These are phyloP conservation scores for Neogobius melanostomus DNA, from an alignment of 2,113 vertebrate genomes.

Conservation along the genomic window DNA sequence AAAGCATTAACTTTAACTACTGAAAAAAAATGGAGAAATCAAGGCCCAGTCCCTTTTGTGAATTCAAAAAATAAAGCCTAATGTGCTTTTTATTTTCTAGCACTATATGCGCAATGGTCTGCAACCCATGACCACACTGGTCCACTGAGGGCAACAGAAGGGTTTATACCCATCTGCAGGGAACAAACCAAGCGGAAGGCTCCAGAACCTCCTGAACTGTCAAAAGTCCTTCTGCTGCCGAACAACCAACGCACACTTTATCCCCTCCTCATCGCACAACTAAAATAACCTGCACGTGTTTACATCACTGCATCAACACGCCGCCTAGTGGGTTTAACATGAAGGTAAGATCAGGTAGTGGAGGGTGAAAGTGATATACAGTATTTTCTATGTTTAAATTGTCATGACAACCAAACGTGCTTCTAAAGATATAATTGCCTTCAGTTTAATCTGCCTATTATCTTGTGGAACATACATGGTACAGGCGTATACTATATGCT, in stretches of 20 bases:
- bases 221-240: conserved; percentile 45
- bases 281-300: conserved; percentile 35
- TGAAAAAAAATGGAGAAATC: not conserved
- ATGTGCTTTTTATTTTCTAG: conserved; percentile 18
- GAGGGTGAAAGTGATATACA: conserved; percentile 34
- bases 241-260: conserved; percentile 29
- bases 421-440: not conserved
- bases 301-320: conserved; percentile 11
- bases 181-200: conserved; percentile 43
- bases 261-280: conserved; percentile 18
- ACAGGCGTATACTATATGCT: not conserved
- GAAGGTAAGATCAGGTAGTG: conserved; percentile 26
- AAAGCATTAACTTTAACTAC: no score
- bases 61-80: not conserved
- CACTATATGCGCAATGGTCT: conserved; percentile 26
- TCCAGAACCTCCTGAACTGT: conserved; percentile 40
- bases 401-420: conserved; percentile 60
- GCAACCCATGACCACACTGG: conserved; percentile 42
- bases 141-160: conserved; percentile 42
- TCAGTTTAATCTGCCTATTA: not conserved
- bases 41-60: not conserved
- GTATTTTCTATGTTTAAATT: conserved; percentile 50
- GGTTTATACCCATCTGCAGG: conserved; percentile 55
- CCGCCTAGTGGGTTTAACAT: conserved; percentile 10
- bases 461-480: not conserved